Conservation (phyloP, 2,888 invertebrate species). For the Lepidochrysops patricia region DNA sequence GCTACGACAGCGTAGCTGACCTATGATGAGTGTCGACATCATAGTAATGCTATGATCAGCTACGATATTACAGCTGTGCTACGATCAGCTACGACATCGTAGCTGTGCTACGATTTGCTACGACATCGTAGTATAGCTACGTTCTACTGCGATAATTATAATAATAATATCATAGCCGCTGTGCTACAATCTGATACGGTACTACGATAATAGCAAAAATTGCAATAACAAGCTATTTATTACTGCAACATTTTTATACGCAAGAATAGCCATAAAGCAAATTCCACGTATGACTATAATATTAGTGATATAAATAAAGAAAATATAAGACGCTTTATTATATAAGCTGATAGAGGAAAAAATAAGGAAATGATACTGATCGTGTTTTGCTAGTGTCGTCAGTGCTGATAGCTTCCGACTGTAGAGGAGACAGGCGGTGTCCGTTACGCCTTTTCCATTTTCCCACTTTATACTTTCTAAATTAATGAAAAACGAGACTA, state of each 20-base stretch:
- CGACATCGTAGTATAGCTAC: too few relatives aligned
- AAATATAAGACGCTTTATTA: background rate
- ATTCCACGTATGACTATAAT: background rate
- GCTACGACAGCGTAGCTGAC: too few relatives aligned
- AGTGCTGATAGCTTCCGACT: background rate
- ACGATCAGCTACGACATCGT: too few relatives aligned
- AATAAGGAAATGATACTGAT: conserved; percentile 1
- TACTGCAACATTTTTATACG: background rate
- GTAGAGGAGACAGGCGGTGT: background rate
- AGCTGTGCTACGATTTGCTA: too few relatives aligned
- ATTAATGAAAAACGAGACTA: background rate
- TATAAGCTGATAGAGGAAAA: background rate
- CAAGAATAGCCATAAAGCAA: background rate
- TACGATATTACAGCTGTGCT: too few relatives aligned
- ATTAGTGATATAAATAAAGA: background rate
- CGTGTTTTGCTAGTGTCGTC: background rate
- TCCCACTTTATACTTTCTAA: background rate
- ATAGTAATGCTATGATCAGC: too few relatives aligned
- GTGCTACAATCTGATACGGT: too few relatives aligned
- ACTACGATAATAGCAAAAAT: too few relatives aligned
- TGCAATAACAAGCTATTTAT: too few relatives aligned
- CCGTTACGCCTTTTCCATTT: background rate
- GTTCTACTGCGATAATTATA: too few relatives aligned
- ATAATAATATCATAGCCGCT: too few relatives aligned
- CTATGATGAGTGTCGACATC: too few relatives aligned